These are phyloP conservation scores for Lamprotornis superbus DNA, from an alignment of 2,113 vertebrate species.

Conservation along the genomic window DNA sequence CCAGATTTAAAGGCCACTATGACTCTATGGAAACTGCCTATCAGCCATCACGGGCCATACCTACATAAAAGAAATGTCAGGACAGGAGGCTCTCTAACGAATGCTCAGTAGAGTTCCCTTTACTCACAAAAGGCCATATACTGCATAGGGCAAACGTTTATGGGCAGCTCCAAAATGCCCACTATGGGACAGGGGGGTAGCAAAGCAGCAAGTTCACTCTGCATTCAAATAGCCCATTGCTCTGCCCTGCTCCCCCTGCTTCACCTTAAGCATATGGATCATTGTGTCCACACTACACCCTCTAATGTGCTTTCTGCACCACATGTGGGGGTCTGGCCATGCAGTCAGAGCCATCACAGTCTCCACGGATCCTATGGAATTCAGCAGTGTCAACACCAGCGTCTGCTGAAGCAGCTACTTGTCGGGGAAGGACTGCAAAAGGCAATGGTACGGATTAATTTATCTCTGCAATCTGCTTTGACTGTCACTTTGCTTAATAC, in stretches of 20 bases:
- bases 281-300: no score
- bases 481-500: constrained; percentile 1
- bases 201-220: neutral
- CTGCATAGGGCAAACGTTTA: neutral
- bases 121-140: neutral
- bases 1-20: constrained; percentile 32
- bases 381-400: neutral
- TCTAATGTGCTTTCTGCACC: neutral
- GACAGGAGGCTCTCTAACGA: neutral
- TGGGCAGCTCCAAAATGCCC: neutral
- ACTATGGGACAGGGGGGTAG: neutral
- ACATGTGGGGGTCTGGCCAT: rapidly evolving
- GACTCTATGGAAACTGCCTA: neutral
- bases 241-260: neutral
- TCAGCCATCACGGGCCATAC: neutral
- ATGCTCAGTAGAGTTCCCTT: neutral
- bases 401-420: neutral
- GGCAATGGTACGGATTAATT: neutral
- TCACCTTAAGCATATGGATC: neutral
- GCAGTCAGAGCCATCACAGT: neutral
- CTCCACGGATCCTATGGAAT: neutral
- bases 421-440: neutral
- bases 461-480: constrained; percentile 2
- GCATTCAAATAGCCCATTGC: neutral
- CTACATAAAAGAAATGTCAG: constrained; percentile 56